phyloP scores from a whole-genome alignment of 1,140 invertebrate genomes.

The Bombus impatiens region DNA sequence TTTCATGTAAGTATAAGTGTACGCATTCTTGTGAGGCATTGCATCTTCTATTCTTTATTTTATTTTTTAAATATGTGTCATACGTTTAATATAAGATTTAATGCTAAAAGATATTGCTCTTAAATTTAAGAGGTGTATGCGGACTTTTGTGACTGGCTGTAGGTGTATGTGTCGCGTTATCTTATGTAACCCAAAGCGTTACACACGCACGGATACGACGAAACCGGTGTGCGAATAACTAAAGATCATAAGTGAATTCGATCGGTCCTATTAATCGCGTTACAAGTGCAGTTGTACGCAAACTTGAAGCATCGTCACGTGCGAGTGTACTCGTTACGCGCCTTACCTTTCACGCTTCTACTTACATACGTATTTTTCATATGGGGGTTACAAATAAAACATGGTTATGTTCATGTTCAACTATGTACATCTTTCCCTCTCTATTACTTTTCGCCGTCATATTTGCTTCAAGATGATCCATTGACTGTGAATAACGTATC shows the following conservation, averaged over 20 bases:
- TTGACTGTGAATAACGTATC: not conserved
- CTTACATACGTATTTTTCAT: not conserved
- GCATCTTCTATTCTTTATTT: not conserved
- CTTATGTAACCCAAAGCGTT: conserved; percentile 30
- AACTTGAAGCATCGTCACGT: conserved; percentile 8
- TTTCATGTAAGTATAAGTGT: not conserved
- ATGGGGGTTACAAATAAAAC: not conserved
- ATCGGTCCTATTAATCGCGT: conserved; percentile 47
- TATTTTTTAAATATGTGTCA: not conserved
- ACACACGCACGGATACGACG: not conserved
- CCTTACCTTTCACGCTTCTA: not conserved
- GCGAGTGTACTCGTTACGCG: conserved; percentile 3
- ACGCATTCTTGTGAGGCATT: too few species aligned
- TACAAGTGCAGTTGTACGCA: conserved; percentile 29
- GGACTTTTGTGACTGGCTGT: not conserved
- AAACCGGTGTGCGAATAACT: not conserved
- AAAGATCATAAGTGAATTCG: not conserved
- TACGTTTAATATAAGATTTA: not conserved
- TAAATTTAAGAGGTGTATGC: not conserved
- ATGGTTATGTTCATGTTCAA: not conserved
- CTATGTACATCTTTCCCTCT: not conserved
- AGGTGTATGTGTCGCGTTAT: not conserved
- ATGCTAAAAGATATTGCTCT: not conserved
- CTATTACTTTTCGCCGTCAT: not conserved
- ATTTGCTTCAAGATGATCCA: too few species aligned